Evolutionary conservation across 1,140 invertebrate species (phyloP).

Genomic region (Liolophura sinensis): DNA sequence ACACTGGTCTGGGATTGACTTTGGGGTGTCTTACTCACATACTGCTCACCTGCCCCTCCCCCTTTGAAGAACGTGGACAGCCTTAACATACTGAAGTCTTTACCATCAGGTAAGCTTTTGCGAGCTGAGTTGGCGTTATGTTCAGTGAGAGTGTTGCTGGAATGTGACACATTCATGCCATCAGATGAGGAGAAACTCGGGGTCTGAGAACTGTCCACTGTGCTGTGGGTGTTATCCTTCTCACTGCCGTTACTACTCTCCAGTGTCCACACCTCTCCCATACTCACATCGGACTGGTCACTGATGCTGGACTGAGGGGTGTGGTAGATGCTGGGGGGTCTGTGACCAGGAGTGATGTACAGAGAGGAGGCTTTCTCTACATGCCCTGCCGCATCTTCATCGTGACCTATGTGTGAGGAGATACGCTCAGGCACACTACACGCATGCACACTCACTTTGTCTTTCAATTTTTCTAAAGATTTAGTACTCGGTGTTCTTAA

Average conservation of each 20-base stretch:
- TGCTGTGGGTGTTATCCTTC: too few relatives aligned
- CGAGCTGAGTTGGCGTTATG: too few relatives aligned
- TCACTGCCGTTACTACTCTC: too few relatives aligned
- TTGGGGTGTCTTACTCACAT: neutral
- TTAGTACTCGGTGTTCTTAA: constrained; percentile 11
- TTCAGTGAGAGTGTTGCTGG: too few relatives aligned
- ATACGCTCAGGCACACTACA: neutral
- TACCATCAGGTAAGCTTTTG: too few relatives aligned
- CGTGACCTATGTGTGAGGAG: neutral
- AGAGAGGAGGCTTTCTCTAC: neutral
- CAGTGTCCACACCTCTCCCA: constrained; percentile 19
- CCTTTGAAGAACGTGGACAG: too few relatives aligned
- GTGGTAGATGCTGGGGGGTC: constrained; percentile 6
- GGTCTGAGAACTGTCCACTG: too few relatives aligned
- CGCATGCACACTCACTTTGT: constrained; percentile 5
- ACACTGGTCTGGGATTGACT: constrained; percentile 43
- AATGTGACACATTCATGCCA: too few relatives aligned
- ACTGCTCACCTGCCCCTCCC: too few relatives aligned
- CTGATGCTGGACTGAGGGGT: constrained; percentile 21
- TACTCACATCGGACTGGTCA: constrained; percentile 21
- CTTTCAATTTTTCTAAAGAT: constrained; percentile 9
- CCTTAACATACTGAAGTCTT: too few relatives aligned
- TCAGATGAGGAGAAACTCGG: too few relatives aligned
- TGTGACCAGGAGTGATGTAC: constrained; percentile 7
- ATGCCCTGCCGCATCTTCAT: neutral